A percentile compares a stretch with the other conserved stretches of the same genome.
These are phyloP conservation scores for Sciurus vulgaris DNA, from an alignment of 2,797 vertebrate genomes.

Conservation along the genomic window DNA sequence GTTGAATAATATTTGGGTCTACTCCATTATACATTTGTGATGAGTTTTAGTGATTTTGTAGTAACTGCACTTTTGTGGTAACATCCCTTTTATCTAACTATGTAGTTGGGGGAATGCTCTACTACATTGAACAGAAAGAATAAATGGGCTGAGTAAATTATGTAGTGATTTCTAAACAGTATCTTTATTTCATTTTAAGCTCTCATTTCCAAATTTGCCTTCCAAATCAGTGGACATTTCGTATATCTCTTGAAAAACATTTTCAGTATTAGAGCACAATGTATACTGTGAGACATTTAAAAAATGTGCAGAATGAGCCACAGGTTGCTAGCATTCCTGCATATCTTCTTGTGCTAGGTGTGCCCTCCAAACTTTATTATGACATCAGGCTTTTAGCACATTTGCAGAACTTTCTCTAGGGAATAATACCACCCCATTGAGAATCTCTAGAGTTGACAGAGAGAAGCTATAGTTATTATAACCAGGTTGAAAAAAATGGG, in stretches of 20 bases:
- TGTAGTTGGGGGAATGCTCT: not conserved
- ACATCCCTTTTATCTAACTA: slow-evolving; percentile 13
- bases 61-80: not conserved
- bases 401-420: not conserved
- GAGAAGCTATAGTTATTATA: not conserved
- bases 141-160: not conserved
- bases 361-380: not conserved
- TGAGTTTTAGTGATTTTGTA: not conserved
- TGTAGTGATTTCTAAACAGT: not conserved
- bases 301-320: not conserved
- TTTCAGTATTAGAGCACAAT: not conserved
- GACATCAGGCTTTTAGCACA: not conserved
- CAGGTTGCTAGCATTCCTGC: not conserved
- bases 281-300: not conserved
- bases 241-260: not conserved
- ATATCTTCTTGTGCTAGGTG: no score
- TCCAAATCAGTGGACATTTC: not conserved
- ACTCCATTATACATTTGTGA: not conserved
- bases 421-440: not conserved
- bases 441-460: not conserved
- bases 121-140: not conserved
- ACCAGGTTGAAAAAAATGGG: not conserved
- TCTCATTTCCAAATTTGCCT: not conserved
- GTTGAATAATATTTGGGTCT: not conserved
- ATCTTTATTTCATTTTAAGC: slow-evolving; percentile 31